These are phyloP conservation scores for Spea hammondii DNA, from an alignment of 2,797 vertebrate species.

Conservation along the genomic window DNA sequence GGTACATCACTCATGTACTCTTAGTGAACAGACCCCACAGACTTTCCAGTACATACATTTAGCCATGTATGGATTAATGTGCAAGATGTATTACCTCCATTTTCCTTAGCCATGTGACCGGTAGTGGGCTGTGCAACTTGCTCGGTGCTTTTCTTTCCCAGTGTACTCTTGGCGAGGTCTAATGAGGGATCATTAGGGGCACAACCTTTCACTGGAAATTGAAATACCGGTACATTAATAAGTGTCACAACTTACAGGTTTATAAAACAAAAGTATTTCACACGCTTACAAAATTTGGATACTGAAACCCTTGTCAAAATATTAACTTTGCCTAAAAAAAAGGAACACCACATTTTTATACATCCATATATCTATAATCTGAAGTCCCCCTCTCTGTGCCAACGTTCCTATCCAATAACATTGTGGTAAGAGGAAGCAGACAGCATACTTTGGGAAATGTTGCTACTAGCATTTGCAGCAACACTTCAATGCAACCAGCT, in stretches of 20 bases:
- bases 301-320: too few relatives aligned
- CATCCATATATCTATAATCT: too few relatives aligned
- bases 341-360: too few relatives aligned
- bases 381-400: too few relatives aligned
- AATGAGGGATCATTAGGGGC: constrained; percentile 52
- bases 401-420: not conserved
- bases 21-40: too few relatives aligned
- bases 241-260: too few relatives aligned
- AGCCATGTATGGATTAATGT: not conserved
- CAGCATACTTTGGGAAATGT: not conserved
- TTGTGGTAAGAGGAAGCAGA: not conserved
- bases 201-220: constrained; percentile 61
- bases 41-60: too few relatives aligned
- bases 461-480: not conserved
- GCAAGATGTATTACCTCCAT: constrained; percentile 67
- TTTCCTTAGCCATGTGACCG: constrained; percentile 57
- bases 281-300: too few relatives aligned
- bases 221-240: constrained; percentile 17
- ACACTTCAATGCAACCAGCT: constrained; percentile 1
- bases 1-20: too few relatives aligned
- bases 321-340: too few relatives aligned
- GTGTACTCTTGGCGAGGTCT: constrained; percentile 40
- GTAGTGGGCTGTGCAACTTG: constrained; percentile 50
- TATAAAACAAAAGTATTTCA: too few relatives aligned
- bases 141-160: constrained; percentile 53